Conservation (phyloP, 1,140 invertebrate species). For the Aphelenchoides besseyi region DNA sequence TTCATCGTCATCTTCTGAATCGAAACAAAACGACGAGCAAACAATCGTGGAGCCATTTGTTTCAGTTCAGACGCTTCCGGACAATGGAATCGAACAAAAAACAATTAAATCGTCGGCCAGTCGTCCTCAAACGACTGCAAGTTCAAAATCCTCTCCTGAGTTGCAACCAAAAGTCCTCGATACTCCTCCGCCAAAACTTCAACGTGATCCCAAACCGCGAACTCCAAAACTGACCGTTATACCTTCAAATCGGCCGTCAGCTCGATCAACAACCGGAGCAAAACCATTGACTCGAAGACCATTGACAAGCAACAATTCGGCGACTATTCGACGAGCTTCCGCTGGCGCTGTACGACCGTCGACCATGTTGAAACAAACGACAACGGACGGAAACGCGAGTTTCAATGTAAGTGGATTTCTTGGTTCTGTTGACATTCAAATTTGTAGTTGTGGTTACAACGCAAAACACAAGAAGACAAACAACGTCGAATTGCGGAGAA, state of each 20-base stretch:
- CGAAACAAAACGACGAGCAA: neutral
- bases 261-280: too few relatives aligned
- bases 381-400: neutral
- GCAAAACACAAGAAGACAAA: neutral
- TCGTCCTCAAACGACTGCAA: neutral
- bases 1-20: neutral
- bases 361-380: neutral
- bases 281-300: too few relatives aligned
- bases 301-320: neutral
- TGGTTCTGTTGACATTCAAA: neutral
- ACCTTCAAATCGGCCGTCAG: too few relatives aligned
- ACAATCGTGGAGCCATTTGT: neutral
- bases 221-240: too few relatives aligned
- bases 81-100: neutral
- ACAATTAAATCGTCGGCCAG: neutral
- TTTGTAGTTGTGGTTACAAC: conserved; percentile 18
- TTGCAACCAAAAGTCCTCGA: neutral
- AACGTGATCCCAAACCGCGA: neutral
- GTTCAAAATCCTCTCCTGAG: neutral
- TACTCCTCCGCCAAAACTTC: neutral
- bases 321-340: neutral
- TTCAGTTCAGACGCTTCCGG: neutral
- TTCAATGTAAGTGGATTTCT: neutral
- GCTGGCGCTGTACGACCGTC: neutral
- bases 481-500: neutral